Conservation (phyloP, 2,113 vertebrate species). For the Semnornis frantzii region DNA sequence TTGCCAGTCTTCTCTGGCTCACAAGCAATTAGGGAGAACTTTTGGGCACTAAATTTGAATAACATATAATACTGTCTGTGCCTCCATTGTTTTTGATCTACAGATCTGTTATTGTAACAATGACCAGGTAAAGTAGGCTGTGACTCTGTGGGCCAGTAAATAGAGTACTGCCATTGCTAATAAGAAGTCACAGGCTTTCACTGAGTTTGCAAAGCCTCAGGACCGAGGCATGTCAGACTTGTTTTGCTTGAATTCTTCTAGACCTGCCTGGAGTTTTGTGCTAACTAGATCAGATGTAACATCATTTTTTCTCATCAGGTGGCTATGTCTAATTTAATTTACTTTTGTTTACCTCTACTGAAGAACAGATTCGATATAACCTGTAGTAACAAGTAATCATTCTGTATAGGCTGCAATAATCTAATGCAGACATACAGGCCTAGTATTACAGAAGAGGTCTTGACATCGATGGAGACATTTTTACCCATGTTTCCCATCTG, state of each 20-base stretch:
- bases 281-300: background rate
- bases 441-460: background rate
- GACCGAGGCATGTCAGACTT: background rate
- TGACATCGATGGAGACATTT: background rate
- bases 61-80: background rate
- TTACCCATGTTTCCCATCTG: background rate
- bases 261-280: background rate
- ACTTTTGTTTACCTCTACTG: background rate
- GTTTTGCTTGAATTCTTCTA: background rate
- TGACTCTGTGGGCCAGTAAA: background rate
- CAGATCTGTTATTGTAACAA: background rate
- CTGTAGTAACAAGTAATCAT: background rate
- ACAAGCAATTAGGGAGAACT: background rate
- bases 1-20: background rate
- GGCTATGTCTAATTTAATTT: background rate
- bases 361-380: background rate
- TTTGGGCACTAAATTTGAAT: background rate
- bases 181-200: background rate
- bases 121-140: background rate
- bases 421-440: background rate
- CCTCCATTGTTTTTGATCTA: background rate
- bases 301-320: background rate
- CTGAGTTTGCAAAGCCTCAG: background rate
- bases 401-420: background rate
- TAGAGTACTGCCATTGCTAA: background rate